Evolutionary conservation across 2,113 vertebrate genomes (phyloP), one percentile per base, ranked within the genome.

Genomic region (Pitta sordida): DNA sequence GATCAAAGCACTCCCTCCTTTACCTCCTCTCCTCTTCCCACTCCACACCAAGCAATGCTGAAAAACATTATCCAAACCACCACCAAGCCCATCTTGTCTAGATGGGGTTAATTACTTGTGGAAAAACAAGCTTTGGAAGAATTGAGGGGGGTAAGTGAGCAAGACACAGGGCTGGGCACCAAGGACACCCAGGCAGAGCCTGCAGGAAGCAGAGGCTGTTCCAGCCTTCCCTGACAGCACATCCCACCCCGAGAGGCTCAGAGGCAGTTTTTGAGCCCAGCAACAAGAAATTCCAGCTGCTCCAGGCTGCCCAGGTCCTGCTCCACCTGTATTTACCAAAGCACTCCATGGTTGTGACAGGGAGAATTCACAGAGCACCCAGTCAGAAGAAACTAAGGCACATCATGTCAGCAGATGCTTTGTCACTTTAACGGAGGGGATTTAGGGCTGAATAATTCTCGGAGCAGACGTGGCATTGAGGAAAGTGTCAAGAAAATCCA

Each of bases 381-480:
- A 64, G 80, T 18, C 82, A 48, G 73, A 88, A 65, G 92, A 86
- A 85, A n/a, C 55, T 10, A 41, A 70, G 70, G 77, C 86, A 91
- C 83, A 80, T n/a, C 64, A 37, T 63, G 65, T 22, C 0, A 85
- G 63, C 49, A 75, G 91, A 75, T 5, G 6, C 48, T 59, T 46
- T 95, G 93, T 91, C 96, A 81, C 92, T 70, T 80, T 23, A 91
- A 83, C 83, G 7, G 9, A 91, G 44, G 86, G 87, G 86, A 86
- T 93, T 80, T 64, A 87, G 82, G 92, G 90, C 76, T 21, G 16
- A 74, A 34, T 75, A 85, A 96, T 91, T 96, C 96, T 94, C 90
- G 1, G 5, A 63, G 86, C 79, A 71, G 83, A 75, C 3, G 0
- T 52, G 74, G 79, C 77, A 75, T 59, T 82, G 94, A 93, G 80